Conservation (phyloP, 2,797 vertebrate species). For the Parotocinclus haroldoi region DNA sequence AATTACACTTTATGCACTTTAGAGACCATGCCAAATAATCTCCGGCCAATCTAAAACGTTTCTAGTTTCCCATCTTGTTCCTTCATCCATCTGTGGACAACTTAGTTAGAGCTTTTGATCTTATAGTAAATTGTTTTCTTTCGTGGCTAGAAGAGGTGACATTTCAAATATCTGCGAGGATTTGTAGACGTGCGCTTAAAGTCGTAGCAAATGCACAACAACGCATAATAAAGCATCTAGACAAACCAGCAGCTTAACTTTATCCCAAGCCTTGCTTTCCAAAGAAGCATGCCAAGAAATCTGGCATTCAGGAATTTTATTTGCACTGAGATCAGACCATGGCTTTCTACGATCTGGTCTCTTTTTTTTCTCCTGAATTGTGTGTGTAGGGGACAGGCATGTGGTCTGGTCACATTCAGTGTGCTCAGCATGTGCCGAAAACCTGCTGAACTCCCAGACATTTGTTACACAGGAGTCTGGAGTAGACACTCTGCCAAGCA, state of each 20-base stretch:
- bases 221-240: neutral
- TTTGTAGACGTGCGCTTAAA: slow-evolving; percentile 23
- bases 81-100: no score
- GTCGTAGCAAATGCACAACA: neutral
- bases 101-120: no score
- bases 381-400: slow-evolving; percentile 47
- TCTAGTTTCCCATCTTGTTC: no score
- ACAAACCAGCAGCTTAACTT: slow-evolving; percentile 51
- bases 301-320: slow-evolving; percentile 56
- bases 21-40: no score
- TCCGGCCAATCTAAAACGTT: no score
- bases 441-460: slow-evolving; percentile 57
- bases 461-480: slow-evolving; percentile 60
- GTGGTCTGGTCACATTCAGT: slow-evolving; percentile 62
- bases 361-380: slow-evolving; percentile 20
- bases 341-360: slow-evolving; percentile 30
- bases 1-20: no score
- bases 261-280: slow-evolving; percentile 60
- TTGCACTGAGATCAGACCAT: slow-evolving; percentile 48
- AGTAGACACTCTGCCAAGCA: slow-evolving; percentile 59
- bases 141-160: slow-evolving; percentile 4
- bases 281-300: slow-evolving; percentile 59
- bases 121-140: no score
- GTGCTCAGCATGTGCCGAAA: slow-evolving; percentile 57
- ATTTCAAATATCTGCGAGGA: slow-evolving; percentile 39